These are phyloP conservation scores for Cydia strobilella DNA, from an alignment of 1,140 invertebrate species.

Conservation along the genomic window DNA sequence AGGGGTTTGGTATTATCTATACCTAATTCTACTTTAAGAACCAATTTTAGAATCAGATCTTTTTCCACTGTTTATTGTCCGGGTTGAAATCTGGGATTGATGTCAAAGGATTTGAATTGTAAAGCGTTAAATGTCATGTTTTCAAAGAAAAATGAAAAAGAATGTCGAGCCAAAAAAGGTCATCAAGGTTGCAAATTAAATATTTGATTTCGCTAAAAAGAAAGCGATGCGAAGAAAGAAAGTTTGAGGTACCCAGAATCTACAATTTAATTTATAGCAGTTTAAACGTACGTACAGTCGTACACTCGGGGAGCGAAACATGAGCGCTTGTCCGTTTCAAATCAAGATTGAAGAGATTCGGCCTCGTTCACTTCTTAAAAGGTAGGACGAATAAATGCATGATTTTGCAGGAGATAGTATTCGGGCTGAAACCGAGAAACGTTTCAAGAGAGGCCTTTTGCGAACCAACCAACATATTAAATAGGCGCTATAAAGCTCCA, in stretches of 20 bases:
- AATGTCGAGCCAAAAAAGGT: conserved; percentile 28
- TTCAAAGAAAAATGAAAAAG: conserved; percentile 8
- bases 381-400: background rate
- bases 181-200: conserved; percentile 4
- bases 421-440: too few species aligned
- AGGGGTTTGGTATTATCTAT: background rate
- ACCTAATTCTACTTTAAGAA: conserved; percentile 26
- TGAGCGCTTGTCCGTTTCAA: background rate
- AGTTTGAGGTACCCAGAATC: conserved; percentile 13
- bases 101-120: background rate
- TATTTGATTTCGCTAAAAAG: background rate
- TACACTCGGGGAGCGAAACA: background rate
- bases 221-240: background rate
- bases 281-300: too few species aligned
- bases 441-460: too few species aligned
- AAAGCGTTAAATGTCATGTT: conserved; percentile 27
- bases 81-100: conserved; percentile 15
- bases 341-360: background rate
- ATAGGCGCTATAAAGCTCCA: too few species aligned
- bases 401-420: background rate
- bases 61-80: conserved; percentile 27
- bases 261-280: conserved; percentile 22
- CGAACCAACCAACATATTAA: too few species aligned
- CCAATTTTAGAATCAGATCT: conserved; percentile 27
- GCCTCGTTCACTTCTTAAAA: background rate